phyloP scores from a whole-genome alignment of 2,888 invertebrate species.

The Arrhopalites spinosus region DNA sequence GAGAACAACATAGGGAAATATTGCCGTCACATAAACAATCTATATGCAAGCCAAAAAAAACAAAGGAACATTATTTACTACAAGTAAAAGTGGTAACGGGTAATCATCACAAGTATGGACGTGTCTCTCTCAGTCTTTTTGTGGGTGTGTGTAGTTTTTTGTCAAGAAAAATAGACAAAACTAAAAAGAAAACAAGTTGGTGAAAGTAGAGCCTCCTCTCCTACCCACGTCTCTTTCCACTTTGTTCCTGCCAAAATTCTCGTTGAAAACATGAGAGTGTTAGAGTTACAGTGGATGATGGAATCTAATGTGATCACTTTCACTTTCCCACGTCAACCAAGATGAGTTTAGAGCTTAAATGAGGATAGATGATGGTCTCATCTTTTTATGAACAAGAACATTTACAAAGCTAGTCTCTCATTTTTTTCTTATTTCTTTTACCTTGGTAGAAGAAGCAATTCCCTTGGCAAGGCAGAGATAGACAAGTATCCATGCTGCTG shows the following conservation, averaged over 20 bases:
- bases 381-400: too few relatives aligned
- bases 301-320: background rate
- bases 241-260: background rate
- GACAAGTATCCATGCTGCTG: slow-evolving; percentile 90
- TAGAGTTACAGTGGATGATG: background rate
- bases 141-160: too few relatives aligned
- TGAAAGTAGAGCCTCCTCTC: too few relatives aligned
- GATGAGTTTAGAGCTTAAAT: background rate
- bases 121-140: too few relatives aligned
- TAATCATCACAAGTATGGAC: too few relatives aligned
- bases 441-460: slow-evolving; percentile 94
- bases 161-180: too few relatives aligned
- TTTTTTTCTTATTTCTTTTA: slow-evolving; percentile 59
- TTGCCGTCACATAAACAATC: slow-evolving; percentile 91
- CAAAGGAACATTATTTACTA: too few relatives aligned
- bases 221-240: too few relatives aligned
- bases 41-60: slow-evolving; percentile 55
- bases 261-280: background rate
- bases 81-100: too few relatives aligned
- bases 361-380: background rate
- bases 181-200: too few relatives aligned
- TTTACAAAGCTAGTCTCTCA: too few relatives aligned
- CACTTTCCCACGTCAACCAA: too few relatives aligned
- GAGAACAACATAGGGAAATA: slow-evolving; percentile 93
- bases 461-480: slow-evolving; percentile 98